A percentile compares a stretch with the other conserved stretches of the same genome.
phyloP scores from a whole-genome alignment of 2,113 vertebrate species.

The Mugil cephalus region DNA sequence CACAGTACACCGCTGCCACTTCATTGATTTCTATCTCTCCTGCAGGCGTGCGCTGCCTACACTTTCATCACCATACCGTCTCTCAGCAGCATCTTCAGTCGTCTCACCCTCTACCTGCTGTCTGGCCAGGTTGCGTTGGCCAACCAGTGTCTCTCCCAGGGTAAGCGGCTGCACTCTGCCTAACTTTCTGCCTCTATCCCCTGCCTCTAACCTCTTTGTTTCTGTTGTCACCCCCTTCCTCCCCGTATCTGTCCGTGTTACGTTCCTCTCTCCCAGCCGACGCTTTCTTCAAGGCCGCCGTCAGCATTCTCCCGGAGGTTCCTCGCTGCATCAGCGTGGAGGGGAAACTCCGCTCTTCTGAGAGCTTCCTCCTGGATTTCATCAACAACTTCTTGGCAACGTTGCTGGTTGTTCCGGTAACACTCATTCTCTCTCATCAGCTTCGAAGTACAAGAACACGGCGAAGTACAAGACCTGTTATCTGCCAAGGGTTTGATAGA shows the following conservation, averaged over 20 bases:
- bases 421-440: neutral
- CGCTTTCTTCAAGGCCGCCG: conserved; percentile 95
- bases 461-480: neutral
- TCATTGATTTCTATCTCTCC: neutral
- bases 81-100: conserved; percentile 91
- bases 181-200: neutral
- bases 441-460: neutral
- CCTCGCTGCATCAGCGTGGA: conserved; percentile 93
- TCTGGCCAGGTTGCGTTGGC: conserved; percentile 96
- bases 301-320: conserved; percentile 92
- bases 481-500: neutral
- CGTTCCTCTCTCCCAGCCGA: conserved; percentile 86
- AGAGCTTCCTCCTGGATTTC: conserved; percentile 93
- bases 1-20: neutral
- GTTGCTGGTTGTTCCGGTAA: conserved; percentile 93
- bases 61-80: conserved; percentile 99
- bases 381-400: conserved; percentile 95
- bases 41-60: conserved; percentile 96
- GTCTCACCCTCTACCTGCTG: conserved; percentile 94
- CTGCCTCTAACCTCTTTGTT: neutral
- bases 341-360: conserved; percentile 92
- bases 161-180: conserved; percentile 79
- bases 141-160: conserved; percentile 98
- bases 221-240: neutral
- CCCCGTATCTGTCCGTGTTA: no score